Evolutionary conservation across 2,888 invertebrate species (phyloP), one percentile per base, ranked within the genome.

Genomic region (Tholera decimalis): DNA sequence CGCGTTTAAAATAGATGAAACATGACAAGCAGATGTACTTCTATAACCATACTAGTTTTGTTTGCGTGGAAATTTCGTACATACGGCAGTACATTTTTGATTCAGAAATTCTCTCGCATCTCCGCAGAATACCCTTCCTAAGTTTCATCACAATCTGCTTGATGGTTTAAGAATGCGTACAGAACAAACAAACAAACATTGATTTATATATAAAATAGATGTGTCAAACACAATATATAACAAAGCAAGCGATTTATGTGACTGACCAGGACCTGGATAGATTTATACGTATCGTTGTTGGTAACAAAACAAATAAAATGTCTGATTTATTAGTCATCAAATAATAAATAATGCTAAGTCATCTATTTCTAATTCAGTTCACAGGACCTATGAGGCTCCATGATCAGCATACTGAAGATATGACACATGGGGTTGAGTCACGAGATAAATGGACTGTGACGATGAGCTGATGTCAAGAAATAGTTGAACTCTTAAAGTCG

Each of bases 341-440:
- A 26, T 49, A 37, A 55, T 73, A 46, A 43, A 55, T 66, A 55
- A 73, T 59, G 59, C 59, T 37, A 55, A 18, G 4, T 22, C n/a
- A 28, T 54, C 30, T 18, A 55, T 55, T 69, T 30, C 6, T 2
- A 18, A 65, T 57, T 49, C 39, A 13, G 35, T n/a, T 41, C 15
- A 26, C 3, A 26, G n/a, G 8, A 15, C 9, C 22, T 43, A 57
- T 70, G 33, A 50, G 3, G 8, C 37, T 30, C 20, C 46, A 71
- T 24, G 59, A 26, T 66, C 56, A 70, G 28, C 59, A 62, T 71
- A 51, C 61, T 62, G 47, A 9, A 39, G 43, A 49, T 58, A 68
- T 84, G 81, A 84, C 80, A 73, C 79, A 79, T 51, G 65, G 65
- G 51, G 79, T 67, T 88, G 88, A 89, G 76, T 89, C 89, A 90